These are phyloP conservation scores for Caenorhabditis briggsae DNA, from an alignment of 1,140 invertebrate species.

Conservation along the genomic window DNA sequence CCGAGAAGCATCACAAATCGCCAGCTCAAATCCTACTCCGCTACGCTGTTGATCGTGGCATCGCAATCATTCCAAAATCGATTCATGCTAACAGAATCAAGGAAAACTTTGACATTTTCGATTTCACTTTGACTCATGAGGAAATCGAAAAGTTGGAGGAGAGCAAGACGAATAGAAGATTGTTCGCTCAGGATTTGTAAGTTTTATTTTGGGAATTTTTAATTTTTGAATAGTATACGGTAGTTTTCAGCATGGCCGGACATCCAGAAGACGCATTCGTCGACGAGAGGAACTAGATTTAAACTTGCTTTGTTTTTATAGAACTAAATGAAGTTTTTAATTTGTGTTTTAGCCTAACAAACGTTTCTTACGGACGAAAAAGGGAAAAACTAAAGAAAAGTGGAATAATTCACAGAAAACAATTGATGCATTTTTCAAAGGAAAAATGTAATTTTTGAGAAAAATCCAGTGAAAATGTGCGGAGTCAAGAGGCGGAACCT, in stretches of 20 bases:
- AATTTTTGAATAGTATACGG: neutral
- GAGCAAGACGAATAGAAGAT: neutral
- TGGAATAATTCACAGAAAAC: too few species aligned
- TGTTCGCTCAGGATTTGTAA: conserved; percentile 49
- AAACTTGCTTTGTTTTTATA: too few species aligned
- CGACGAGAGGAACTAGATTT: neutral
- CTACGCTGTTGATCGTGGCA: conserved; percentile 75
- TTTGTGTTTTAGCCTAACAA: too few species aligned
- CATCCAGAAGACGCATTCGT: neutral
- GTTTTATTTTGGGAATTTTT: too few species aligned
- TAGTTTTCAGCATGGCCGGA: conserved; percentile 2
- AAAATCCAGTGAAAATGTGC: too few species aligned
- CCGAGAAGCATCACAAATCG: conserved; percentile 81
- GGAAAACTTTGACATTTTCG: conserved; percentile 78
- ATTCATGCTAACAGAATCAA: conserved; percentile 71
- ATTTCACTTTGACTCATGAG: conserved; percentile 69
- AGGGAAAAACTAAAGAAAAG: too few species aligned
- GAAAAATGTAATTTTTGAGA: too few species aligned
- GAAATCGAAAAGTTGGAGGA: conserved; percentile 55
- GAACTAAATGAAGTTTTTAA: too few species aligned
- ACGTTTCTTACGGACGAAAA: too few species aligned
- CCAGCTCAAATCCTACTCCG: conserved; percentile 81
- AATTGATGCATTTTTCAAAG: too few species aligned
- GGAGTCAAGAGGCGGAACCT: too few species aligned
- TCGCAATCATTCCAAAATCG: conserved; percentile 78